A percentile compares a stretch with the other conserved stretches of the same genome.
These are phyloP conservation scores for Bemisia tabaci DNA, from an alignment of 1,140 invertebrate genomes.

Conservation along the genomic window DNA sequence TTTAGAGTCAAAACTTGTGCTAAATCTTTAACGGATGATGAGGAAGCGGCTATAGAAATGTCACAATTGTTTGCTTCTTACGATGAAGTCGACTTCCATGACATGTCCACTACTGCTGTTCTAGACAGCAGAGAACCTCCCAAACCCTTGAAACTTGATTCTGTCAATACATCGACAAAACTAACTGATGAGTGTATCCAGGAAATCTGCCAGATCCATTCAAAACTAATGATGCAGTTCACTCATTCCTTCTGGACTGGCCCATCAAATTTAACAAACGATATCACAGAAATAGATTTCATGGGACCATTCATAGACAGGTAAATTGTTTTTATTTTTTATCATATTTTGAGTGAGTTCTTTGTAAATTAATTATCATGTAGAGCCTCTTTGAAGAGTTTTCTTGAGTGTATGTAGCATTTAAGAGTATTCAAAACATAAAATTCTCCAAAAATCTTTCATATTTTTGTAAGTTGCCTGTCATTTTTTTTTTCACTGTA, in stretches of 20 bases:
- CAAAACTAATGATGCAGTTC: slow-evolving; percentile 39
- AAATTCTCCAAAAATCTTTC: too few relatives aligned
- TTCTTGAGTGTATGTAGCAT: too few relatives aligned
- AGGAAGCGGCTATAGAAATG: slow-evolving; percentile 53
- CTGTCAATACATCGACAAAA: slow-evolving; percentile 9
- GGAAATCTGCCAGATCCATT: slow-evolving; percentile 43
- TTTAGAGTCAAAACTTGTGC: slow-evolving; percentile 18
- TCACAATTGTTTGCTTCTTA: slow-evolving; percentile 60
- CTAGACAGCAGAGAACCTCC: slow-evolving; percentile 29
- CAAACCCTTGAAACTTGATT: slow-evolving; percentile 1
- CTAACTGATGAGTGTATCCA: slow-evolving; percentile 43
- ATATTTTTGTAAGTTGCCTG: too few relatives aligned
- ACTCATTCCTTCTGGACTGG: slow-evolving; percentile 42
- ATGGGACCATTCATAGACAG: slow-evolving; percentile 38
- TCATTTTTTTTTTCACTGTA: too few relatives aligned
- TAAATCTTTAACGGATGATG: slow-evolving; percentile 51
- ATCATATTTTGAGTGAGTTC: too few relatives aligned
- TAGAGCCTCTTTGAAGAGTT: too few relatives aligned
- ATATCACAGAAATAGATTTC: slow-evolving; percentile 32
- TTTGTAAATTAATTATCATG: too few relatives aligned
- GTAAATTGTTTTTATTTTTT: too few relatives aligned
- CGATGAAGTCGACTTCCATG: slow-evolving; percentile 49
- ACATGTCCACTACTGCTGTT: slow-evolving; percentile 33
- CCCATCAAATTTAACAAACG: slow-evolving; percentile 22
- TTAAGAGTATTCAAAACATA: too few relatives aligned